These are phyloP conservation scores for Athene cunicularia DNA, from an alignment of 2,113 vertebrate genomes.

Conservation along the genomic window DNA sequence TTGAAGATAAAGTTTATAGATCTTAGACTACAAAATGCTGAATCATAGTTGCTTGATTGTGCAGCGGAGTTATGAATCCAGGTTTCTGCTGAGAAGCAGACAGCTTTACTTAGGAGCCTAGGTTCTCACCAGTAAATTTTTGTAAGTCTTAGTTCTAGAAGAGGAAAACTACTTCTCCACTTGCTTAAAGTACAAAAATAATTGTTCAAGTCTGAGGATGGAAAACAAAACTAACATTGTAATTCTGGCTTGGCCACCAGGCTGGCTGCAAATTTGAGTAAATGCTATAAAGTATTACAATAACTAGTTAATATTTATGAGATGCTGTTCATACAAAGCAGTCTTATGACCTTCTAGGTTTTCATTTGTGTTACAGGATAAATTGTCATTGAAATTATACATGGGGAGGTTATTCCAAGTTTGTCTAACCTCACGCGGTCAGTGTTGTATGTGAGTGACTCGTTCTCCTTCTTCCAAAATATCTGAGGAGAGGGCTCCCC, in stretches of 20 bases:
- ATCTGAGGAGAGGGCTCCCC: conserved; percentile 92
- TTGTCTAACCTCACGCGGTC: conserved; percentile 91
- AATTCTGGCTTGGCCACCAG: not conserved
- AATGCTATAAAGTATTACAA: not conserved
- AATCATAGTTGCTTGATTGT: not conserved
- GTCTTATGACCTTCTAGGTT: not conserved
- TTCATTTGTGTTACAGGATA: not conserved
- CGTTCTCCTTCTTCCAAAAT: conserved; percentile 98
- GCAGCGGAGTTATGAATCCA: not conserved
- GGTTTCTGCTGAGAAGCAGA: not conserved
- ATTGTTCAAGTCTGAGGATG: not conserved
- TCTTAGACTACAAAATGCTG: not conserved
- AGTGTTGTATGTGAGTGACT: conserved; percentile 96
- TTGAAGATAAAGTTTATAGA: not conserved
- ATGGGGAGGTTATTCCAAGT: not conserved
- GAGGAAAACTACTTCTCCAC: not conserved
- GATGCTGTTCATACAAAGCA: not conserved
- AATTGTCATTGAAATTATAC: not conserved
- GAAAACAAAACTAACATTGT: not conserved
- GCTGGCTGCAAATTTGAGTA: not conserved
- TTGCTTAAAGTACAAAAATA: not conserved
- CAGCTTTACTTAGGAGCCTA: not conserved
- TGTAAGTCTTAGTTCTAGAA: not conserved
- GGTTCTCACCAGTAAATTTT: not conserved
- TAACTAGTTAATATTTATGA: not conserved